These are phyloP conservation scores for Stomatorhinus ivindoensis DNA, from an alignment of 2,113 vertebrate species.

Conservation along the genomic window DNA sequence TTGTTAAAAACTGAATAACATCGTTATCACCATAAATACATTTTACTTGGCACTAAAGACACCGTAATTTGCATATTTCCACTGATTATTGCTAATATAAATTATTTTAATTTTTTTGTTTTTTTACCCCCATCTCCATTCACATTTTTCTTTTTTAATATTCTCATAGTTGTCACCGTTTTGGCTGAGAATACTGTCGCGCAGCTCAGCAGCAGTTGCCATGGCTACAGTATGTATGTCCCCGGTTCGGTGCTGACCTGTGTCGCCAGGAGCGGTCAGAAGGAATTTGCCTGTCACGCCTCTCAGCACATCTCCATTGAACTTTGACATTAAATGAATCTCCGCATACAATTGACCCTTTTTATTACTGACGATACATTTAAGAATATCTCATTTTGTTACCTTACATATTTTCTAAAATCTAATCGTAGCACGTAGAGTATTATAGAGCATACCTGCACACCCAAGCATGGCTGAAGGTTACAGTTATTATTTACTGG, in stretches of 20 bases:
- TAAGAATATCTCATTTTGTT: slow-evolving; percentile 43
- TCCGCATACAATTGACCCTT: slow-evolving; percentile 49
- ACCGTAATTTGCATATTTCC: background rate
- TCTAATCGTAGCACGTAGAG: background rate
- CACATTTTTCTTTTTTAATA: background rate
- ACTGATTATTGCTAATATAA: background rate
- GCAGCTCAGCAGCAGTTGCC: background rate
- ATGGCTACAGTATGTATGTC: background rate
- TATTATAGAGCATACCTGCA: background rate
- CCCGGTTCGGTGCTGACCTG: background rate
- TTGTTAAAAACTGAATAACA: background rate
- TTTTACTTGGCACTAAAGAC: background rate
- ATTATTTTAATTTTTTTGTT: background rate
- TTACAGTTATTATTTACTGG: background rate
- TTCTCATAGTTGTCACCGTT: background rate
- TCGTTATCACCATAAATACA: background rate
- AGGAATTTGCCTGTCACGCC: slow-evolving; percentile 27
- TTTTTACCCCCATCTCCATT: background rate
- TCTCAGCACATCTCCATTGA: slow-evolving; percentile 46
- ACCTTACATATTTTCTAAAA: slow-evolving; percentile 28
- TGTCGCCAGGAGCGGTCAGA: background rate
- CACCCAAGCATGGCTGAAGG: background rate
- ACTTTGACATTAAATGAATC: slow-evolving; percentile 51
- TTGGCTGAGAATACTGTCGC: background rate
- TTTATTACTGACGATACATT: slow-evolving; percentile 20